phyloP scores from a whole-genome alignment of 2,888 invertebrate genomes.

The Eucera pruinosa region DNA sequence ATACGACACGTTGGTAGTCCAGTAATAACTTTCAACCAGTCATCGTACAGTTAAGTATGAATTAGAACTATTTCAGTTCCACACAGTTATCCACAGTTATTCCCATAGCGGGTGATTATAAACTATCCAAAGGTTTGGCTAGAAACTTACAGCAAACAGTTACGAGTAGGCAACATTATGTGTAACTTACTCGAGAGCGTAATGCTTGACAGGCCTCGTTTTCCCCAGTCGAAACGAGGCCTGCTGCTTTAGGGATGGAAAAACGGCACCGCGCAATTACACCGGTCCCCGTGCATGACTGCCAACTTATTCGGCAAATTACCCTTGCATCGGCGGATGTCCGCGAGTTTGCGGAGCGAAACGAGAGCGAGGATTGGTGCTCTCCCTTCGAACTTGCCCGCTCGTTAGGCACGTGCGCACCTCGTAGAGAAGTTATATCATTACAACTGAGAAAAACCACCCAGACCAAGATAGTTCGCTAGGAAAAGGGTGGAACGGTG shows the following conservation, averaged over 20 bases:
- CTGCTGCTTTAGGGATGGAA: slow-evolving; percentile 13
- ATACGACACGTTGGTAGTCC: too few relatives aligned
- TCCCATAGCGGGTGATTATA: slow-evolving; percentile 7
- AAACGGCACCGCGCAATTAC: slow-evolving; percentile 62
- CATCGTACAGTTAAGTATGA: too few relatives aligned
- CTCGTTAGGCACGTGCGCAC: slow-evolving; percentile 76
- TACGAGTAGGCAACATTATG: background rate
- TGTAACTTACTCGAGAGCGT: slow-evolving; percentile 2
- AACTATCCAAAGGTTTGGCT: background rate
- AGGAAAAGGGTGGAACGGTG: background rate
- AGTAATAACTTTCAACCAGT: too few relatives aligned
- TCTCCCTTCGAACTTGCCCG: slow-evolving; percentile 62
- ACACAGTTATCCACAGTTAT: slow-evolving; percentile 4
- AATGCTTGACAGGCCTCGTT: background rate
- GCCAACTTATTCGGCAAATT: slow-evolving; percentile 67
- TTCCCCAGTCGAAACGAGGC: slow-evolving; percentile 7
- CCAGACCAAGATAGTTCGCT: slow-evolving; percentile 17
- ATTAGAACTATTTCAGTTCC: too few relatives aligned
- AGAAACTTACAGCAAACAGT: slow-evolving; percentile 18
- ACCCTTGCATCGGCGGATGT: slow-evolving; percentile 51
- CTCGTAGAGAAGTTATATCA: slow-evolving; percentile 68
- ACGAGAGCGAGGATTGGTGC: slow-evolving; percentile 41
- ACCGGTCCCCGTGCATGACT: slow-evolving; percentile 23
- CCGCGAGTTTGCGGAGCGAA: slow-evolving; percentile 47
- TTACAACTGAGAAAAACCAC: slow-evolving; percentile 54